phyloP scores from a whole-genome alignment of 1,140 invertebrate genomes.

The Panagrolaimus sp. region DNA sequence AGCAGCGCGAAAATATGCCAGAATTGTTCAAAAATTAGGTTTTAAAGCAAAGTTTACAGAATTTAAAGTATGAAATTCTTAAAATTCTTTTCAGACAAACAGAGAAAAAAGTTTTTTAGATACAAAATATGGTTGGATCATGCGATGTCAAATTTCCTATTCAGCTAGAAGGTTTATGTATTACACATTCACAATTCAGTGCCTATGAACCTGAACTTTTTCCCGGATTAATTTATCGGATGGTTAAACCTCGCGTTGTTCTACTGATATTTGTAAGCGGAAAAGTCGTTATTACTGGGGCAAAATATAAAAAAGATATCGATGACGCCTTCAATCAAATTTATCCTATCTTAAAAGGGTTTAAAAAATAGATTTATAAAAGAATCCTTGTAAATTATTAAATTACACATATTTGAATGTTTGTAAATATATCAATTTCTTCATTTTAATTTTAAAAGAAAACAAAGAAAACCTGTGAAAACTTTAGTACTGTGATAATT shows the following conservation, averaged over 20 bases:
- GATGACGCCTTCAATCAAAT: constrained; percentile 99
- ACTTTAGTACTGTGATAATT: too few relatives aligned
- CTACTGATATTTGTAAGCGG: constrained; percentile 14
- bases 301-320: constrained; percentile 91
- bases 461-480: too few relatives aligned
- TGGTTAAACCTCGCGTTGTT: constrained; percentile 90
- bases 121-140: constrained; percentile 99
- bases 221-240: constrained; percentile 94
- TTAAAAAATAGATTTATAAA: constrained; percentile 71
- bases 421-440: too few relatives aligned
- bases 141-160: constrained; percentile 99
- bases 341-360: constrained; percentile 97
- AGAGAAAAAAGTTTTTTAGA: too few relatives aligned
- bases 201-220: constrained; percentile 72
- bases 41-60: constrained; percentile 95
- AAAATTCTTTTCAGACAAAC: too few relatives aligned
- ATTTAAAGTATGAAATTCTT: too few relatives aligned
- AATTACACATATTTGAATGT: too few relatives aligned
- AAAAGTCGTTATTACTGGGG: constrained; percentile 67
- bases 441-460: too few relatives aligned
- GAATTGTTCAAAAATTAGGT: constrained; percentile 96
- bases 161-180: constrained; percentile 88
- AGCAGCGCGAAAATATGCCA: constrained; percentile 84
- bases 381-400: too few relatives aligned
- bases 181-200: constrained; percentile 93